Evolutionary conservation across 2,797 vertebrate genomes (phyloP).

Genomic region (Geotrypetes seraphini): DNA sequence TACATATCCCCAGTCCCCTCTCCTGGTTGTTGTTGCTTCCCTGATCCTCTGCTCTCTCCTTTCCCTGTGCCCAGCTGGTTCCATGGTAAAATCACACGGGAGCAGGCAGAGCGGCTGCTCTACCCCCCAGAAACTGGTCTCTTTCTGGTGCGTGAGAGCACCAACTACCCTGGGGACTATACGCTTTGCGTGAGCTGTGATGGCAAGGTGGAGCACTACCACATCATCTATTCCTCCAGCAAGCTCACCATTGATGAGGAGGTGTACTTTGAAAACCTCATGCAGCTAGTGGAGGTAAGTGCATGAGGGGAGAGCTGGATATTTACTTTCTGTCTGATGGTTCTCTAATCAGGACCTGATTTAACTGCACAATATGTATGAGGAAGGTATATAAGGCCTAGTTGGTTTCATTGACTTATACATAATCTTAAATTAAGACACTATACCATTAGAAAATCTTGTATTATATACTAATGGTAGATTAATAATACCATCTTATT

Average conservation of each 20-base stretch:
- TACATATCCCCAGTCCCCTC: too few species aligned
- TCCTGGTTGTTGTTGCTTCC: too few species aligned
- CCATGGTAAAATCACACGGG: conserved; percentile 91
- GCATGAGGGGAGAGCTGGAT: too few species aligned
- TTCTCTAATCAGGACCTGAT: too few species aligned
- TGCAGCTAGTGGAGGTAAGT: conserved; percentile 94
- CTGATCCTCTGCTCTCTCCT: rapidly evolving
- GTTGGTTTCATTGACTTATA: too few species aligned
- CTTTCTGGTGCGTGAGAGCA: conserved; percentile 92
- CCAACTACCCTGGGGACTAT: conserved; percentile 96
- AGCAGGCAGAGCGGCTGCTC: conserved; percentile 78
- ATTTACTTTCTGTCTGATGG: too few species aligned
- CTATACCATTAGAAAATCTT: too few species aligned
- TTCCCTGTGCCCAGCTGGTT: conserved; percentile 72
- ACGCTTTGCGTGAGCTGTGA: conserved; percentile 94
- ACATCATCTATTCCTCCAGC: conserved; percentile 83
- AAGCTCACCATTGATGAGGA: conserved; percentile 93
- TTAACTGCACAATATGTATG: not conserved
- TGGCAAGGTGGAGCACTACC: conserved; percentile 95
- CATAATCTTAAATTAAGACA: too few species aligned
- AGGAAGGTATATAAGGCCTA: too few species aligned
- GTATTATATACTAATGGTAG: too few species aligned
- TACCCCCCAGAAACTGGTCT: conserved; percentile 80
- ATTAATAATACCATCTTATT: too few species aligned
- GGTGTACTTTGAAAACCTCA: conserved; percentile 89